Percentiles rank a stretch among this genome's conserved stretches.
Conservation (phyloP, 2,113 vertebrate species). For the Uria lomvia region DNA sequence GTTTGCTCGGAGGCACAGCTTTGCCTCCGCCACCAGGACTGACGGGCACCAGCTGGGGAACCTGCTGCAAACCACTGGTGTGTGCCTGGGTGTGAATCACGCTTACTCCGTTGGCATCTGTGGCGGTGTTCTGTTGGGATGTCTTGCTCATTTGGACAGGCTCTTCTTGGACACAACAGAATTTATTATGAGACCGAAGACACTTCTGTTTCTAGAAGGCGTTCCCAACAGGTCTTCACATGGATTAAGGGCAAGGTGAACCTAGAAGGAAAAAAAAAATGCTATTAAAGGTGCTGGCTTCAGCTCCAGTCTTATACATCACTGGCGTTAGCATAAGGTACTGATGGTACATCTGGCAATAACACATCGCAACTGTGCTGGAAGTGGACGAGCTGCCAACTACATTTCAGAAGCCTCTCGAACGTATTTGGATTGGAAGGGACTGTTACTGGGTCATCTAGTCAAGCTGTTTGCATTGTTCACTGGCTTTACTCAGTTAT, state of each 20-base stretch:
- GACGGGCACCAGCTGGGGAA: conserved; percentile 84
- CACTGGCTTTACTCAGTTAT: conserved; percentile 42
- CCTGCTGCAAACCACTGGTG: conserved; percentile 81
- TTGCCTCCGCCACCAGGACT: conserved; percentile 84
- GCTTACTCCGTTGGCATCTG: conserved; percentile 83
- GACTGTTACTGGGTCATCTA: conserved; percentile 49
- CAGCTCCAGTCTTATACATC: not conserved
- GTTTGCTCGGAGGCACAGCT: conserved; percentile 83
- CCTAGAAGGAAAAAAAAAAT: conserved; percentile 45
- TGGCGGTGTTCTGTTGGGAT: conserved; percentile 73
- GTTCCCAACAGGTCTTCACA: conserved; percentile 64
- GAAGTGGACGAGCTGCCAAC: conserved; percentile 23
- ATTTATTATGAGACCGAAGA: not conserved
- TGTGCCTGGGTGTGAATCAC: conserved; percentile 83
- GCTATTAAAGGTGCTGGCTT: conserved; percentile 9
- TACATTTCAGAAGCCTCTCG: conserved; percentile 12
- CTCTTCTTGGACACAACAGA: conserved; percentile 56
- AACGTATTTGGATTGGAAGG: conserved; percentile 52
- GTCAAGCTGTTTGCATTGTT: conserved; percentile 47
- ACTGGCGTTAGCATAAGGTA: not conserved
- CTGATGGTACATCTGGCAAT: not conserved
- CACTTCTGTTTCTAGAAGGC: not conserved
- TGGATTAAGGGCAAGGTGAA: conserved; percentile 3
- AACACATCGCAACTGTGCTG: not conserved
- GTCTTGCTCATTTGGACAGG: conserved; percentile 91